Percentiles rank a stretch among this genome's conserved stretches.
These are phyloP conservation scores for Crax fasciolata DNA, from an alignment of 2,797 vertebrate genomes.

Conservation along the genomic window DNA sequence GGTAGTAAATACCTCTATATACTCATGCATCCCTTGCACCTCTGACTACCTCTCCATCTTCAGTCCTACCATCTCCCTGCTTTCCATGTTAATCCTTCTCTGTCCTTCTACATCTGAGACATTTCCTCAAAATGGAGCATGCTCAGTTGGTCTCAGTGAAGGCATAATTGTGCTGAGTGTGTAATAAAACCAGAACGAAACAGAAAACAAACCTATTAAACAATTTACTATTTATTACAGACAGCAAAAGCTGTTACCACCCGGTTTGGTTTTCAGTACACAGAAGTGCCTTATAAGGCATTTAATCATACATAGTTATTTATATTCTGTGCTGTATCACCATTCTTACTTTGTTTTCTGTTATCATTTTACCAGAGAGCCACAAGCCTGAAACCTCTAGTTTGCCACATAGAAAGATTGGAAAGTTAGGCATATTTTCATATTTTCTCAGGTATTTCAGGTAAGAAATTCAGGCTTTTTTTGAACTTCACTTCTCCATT, in stretches of 20 bases:
- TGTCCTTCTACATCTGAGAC: neutral
- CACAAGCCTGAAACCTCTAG: neutral
- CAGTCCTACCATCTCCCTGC: neutral
- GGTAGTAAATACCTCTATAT: neutral
- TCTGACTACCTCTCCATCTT: neutral
- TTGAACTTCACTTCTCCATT: neutral
- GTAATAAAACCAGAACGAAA: neutral
- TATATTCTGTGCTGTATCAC: neutral
- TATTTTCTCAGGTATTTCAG: neutral
- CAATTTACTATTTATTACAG: neutral
- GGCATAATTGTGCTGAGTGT: neutral
- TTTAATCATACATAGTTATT: neutral
- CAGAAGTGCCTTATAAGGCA: neutral
- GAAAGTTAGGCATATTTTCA: neutral
- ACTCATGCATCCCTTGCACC: neutral
- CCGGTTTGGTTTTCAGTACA: neutral
- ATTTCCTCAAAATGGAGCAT: neutral
- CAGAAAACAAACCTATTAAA: slow-evolving; percentile 14
- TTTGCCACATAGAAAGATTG: neutral
- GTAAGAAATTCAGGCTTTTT: neutral
- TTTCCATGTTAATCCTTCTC: neutral
- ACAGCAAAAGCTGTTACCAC: neutral
- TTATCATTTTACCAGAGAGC: neutral
- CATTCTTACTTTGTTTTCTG: neutral
- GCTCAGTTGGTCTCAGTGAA: neutral